Conservation (phyloP, 1,140 invertebrate species). For the Dinoponera quadriceps region DNA sequence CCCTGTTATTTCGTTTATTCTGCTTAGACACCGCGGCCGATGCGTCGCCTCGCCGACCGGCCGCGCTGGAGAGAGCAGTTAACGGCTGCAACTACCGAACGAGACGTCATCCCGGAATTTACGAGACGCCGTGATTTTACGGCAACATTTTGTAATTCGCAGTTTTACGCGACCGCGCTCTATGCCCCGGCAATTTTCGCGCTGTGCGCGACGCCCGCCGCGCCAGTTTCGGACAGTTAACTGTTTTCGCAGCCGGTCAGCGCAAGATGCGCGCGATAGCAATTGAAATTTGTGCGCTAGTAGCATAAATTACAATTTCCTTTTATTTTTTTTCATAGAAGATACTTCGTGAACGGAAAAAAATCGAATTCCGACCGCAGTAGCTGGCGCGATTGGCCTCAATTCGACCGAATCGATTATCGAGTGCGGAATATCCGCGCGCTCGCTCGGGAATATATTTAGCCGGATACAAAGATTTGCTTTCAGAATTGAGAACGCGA, state of each 20-base stretch:
- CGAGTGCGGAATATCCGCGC: too few species aligned
- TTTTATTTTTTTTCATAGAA: background rate
- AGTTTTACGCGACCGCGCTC: slow-evolving; percentile 66
- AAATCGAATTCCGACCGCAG: background rate
- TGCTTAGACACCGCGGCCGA: background rate
- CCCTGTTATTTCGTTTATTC: slow-evolving; percentile 1
- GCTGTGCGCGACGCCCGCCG: background rate
- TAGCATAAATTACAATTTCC: background rate
- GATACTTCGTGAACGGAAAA: background rate
- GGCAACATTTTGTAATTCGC: slow-evolving; percentile 69
- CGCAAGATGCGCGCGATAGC: background rate
- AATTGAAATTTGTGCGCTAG: background rate
- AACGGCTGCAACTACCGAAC: slow-evolving; percentile 49
- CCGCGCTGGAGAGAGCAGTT: slow-evolving; percentile 49
- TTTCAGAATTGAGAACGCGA: background rate
- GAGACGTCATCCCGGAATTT: slow-evolving; percentile 68
- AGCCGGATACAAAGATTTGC: background rate
- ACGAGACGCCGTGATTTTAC: slow-evolving; percentile 69
- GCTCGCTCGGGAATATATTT: background rate
- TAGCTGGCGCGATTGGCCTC: background rate
- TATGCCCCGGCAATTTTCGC: slow-evolving; percentile 64
- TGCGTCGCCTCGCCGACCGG: slow-evolving; percentile 41
- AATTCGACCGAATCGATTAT: slow-evolving; percentile 10
- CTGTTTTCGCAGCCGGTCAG: background rate
- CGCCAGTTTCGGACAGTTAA: slow-evolving; percentile 11